These are phyloP conservation scores for Cheilosia impressa DNA, from an alignment of 2,888 invertebrate species.

Conservation along the genomic window DNA sequence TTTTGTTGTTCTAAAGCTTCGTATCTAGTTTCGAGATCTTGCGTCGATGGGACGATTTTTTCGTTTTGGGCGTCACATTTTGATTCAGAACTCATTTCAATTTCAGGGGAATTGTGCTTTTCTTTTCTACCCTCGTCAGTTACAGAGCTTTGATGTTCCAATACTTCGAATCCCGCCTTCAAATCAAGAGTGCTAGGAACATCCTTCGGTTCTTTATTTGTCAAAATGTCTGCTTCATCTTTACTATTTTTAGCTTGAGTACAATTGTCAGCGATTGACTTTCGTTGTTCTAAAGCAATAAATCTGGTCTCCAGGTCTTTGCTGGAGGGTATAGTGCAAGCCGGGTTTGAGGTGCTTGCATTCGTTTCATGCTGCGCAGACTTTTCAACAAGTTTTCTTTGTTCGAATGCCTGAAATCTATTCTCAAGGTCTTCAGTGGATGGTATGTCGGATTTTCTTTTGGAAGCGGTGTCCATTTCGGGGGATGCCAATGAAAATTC, in stretches of 20 bases:
- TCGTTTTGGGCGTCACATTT: not conserved
- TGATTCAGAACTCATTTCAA: not conserved
- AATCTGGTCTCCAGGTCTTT: conserved; percentile 39
- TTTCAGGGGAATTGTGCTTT: not conserved
- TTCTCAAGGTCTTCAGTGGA: conserved; percentile 81
- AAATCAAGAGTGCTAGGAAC: conserved; percentile 69
- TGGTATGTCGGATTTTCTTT: conserved; percentile 77
- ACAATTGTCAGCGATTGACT: conserved; percentile 10
- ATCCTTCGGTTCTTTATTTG: not conserved
- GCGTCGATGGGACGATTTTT: conserved; percentile 76
- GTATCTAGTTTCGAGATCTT: conserved; percentile 79
- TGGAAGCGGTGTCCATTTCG: not conserved
- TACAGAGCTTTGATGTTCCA: conserved; percentile 24
- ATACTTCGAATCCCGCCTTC: conserved; percentile 29
- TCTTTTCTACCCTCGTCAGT: not conserved
- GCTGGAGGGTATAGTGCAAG: conserved; percentile 13
- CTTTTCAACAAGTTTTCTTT: conserved; percentile 9
- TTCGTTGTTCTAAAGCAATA: conserved; percentile 43
- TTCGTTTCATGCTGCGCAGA: conserved; percentile 7
- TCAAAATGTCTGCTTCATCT: not conserved
- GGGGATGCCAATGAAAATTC: not conserved
- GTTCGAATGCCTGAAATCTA: conserved; percentile 80
- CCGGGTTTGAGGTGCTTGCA: not conserved
- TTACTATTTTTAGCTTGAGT: conserved; percentile 13
- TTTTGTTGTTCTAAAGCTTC: conserved; percentile 77